Conservation (phyloP, 2,113 vertebrate species). For the Herpetotheres cachinnans region DNA sequence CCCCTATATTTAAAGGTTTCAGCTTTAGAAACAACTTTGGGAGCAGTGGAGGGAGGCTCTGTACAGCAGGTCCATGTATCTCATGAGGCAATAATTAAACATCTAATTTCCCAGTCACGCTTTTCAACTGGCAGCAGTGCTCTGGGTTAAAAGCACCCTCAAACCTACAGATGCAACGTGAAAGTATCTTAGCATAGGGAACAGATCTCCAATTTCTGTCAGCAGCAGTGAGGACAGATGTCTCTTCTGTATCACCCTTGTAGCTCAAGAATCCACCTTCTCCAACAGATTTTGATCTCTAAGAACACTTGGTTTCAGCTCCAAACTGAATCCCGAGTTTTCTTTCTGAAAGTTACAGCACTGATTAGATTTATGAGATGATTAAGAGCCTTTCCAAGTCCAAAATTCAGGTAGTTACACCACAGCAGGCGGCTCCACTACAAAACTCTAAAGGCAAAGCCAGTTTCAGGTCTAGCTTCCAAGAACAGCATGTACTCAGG, state of each 20-base stretch:
- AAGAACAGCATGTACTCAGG: background rate
- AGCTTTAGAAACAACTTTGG: background rate
- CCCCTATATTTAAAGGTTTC: background rate
- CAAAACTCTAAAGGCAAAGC: background rate
- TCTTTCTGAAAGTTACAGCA: constrained; percentile 22
- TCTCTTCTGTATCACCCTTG: background rate
- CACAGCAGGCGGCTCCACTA: constrained; percentile 10
- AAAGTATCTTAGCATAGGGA: background rate
- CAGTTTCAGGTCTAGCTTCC: background rate
- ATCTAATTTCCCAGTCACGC: background rate
- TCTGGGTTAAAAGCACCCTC: background rate
- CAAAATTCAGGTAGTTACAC: background rate
- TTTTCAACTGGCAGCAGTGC: background rate
- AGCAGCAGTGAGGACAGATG: background rate
- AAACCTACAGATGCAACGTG: background rate
- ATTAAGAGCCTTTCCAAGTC: constrained; percentile 14
- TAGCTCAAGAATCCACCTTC: background rate
- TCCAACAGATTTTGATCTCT: background rate
- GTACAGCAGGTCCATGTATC: background rate
- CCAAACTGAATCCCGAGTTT: background rate
- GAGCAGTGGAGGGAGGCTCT: background rate
- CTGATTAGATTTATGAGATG: background rate
- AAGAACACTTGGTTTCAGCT: constrained; percentile 1
- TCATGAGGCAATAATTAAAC: background rate
- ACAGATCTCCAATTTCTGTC: background rate